Evolutionary conservation across 2,888 invertebrate species (phyloP).

Genomic region (Dynastes grantii): DNA sequence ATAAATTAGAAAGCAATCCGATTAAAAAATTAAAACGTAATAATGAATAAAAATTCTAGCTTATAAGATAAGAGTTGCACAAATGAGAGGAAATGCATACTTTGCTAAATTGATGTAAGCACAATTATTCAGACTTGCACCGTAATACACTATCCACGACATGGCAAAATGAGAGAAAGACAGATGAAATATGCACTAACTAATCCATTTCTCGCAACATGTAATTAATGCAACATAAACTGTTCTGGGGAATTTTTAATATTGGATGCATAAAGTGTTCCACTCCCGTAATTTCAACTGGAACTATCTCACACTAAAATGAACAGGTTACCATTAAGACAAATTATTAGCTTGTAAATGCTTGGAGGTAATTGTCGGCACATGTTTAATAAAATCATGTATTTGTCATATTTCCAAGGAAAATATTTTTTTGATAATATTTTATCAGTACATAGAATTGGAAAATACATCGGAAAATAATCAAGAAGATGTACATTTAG

Average conservation of each 20-base stretch:
- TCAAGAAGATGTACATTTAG: not conserved
- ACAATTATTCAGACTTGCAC: too few relatives aligned
- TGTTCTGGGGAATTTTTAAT: not conserved
- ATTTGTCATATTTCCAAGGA: not conserved
- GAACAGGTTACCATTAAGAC: slow-evolving; percentile 29
- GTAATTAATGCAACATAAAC: not conserved
- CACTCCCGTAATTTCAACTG: slow-evolving; percentile 23
- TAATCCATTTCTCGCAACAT: too few relatives aligned
- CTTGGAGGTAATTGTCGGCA: slow-evolving; percentile 2
- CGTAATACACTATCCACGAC: too few relatives aligned
- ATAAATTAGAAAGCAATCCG: too few relatives aligned
- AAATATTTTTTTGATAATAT: slow-evolving; percentile 21
- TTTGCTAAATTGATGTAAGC: too few relatives aligned
- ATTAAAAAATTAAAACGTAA: too few relatives aligned
- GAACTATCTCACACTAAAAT: slow-evolving; percentile 3
- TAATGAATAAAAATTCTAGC: too few relatives aligned
- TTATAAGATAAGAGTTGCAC: too few relatives aligned
- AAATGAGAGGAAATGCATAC: too few relatives aligned
- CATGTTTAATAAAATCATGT: not conserved
- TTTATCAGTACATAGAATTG: not conserved
- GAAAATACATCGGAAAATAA: not conserved
- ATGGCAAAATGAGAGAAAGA: too few relatives aligned
- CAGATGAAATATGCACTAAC: too few relatives aligned
- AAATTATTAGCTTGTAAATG: slow-evolving; percentile 22
- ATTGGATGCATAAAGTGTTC: not conserved